phyloP scores from a whole-genome alignment of 1,140 invertebrate genomes.

The Zaprionus inermis region DNA sequence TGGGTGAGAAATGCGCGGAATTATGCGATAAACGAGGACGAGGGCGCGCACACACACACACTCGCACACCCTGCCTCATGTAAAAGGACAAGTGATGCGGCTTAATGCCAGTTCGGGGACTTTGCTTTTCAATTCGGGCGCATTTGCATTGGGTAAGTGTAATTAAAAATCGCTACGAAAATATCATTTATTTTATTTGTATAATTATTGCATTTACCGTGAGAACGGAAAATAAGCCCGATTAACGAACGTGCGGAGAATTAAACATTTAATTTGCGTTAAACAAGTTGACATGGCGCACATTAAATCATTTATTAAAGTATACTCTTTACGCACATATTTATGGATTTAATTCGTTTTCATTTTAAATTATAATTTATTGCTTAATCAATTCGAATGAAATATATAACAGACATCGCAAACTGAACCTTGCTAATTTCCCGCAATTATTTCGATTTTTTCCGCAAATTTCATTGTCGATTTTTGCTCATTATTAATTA shows the following conservation, averaged over 20 bases:
- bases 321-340: background rate
- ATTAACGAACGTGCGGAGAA: background rate
- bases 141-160: background rate
- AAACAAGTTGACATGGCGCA: background rate
- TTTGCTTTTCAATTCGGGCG: background rate
- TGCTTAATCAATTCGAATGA: background rate
- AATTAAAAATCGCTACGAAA: background rate
- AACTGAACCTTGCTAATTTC: background rate
- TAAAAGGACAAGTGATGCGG: background rate
- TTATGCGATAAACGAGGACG: constrained; percentile 52
- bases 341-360: background rate
- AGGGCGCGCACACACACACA: background rate
- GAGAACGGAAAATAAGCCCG: background rate
- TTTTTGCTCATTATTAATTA: constrained; percentile 31
- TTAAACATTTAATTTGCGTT: constrained; percentile 11
- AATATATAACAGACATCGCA: background rate
- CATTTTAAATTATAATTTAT: background rate
- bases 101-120: background rate
- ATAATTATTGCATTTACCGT: constrained; percentile 2
- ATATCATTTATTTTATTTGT: background rate
- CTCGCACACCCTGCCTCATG: background rate
- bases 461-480: background rate
- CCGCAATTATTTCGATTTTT: background rate
- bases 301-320: background rate
- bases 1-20: constrained; percentile 49